phyloP scores from a whole-genome alignment of 2,888 invertebrate species.

The Sminthurides aquaticus region DNA sequence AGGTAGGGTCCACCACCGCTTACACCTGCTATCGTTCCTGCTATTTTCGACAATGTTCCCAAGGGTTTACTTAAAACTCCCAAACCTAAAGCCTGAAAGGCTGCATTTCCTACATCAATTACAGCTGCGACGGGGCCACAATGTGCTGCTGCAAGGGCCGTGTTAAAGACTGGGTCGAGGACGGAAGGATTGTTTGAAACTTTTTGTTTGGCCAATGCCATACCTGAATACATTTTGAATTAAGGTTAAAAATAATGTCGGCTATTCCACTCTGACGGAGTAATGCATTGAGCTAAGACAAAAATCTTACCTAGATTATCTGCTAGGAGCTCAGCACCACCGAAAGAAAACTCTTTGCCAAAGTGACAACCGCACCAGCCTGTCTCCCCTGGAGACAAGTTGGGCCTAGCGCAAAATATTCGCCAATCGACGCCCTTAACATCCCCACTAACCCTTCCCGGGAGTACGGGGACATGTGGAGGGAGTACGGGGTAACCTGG shows the following conservation, averaged over 20 bases:
- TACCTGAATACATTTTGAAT: neutral
- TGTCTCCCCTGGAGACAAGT: neutral
- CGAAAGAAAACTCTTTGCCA: neutral
- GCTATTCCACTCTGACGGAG: no score
- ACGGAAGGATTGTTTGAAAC: neutral
- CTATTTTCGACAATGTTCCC: neutral
- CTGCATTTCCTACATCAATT: neutral
- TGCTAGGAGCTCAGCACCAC: neutral
- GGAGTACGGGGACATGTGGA: neutral
- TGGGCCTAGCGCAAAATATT: slow-evolving; percentile 1
- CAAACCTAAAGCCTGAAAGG: neutral
- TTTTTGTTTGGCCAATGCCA: neutral
- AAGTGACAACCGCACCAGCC: slow-evolving; percentile 1
- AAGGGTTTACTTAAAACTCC: neutral
- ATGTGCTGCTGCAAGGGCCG: neutral
- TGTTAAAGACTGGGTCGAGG: neutral
- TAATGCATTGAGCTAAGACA: no score
- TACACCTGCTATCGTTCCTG: neutral
- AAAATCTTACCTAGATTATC: no score
- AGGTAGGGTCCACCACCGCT: no score
- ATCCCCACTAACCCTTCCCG: neutral
- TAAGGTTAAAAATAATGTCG: no score
- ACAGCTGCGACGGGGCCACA: neutral
- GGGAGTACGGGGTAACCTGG: no score
- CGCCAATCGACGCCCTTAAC: slow-evolving; percentile 6